Evolutionary conservation across 2,797 vertebrate species (phyloP).

Genomic region (Chelon auratus): DNA sequence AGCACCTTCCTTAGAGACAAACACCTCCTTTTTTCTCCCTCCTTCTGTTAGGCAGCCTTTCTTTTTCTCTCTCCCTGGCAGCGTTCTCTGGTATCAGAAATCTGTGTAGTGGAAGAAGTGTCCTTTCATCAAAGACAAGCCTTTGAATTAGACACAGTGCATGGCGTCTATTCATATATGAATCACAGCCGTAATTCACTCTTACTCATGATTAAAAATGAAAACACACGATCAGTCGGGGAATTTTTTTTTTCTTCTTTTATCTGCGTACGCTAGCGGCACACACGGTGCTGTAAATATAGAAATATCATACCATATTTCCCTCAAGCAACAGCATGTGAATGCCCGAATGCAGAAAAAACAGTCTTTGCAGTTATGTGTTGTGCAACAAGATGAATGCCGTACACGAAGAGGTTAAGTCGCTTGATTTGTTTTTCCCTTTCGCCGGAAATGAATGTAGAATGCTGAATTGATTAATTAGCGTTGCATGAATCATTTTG

Average conservation of each 20-base stretch:
- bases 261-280: background rate
- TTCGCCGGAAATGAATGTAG: slow-evolving; percentile 63
- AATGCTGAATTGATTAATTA: slow-evolving; percentile 74
- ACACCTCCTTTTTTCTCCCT: slow-evolving; percentile 42
- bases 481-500: slow-evolving; percentile 73
- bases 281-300: slow-evolving; percentile 5
- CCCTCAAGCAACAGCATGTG: slow-evolving; percentile 5
- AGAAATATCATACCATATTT: slow-evolving; percentile 25
- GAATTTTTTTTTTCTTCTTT: slow-evolving; percentile 10
- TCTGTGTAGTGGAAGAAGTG: slow-evolving; percentile 45
- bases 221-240: background rate
- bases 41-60: slow-evolving; percentile 38
- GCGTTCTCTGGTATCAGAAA: slow-evolving; percentile 45
- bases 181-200: slow-evolving; percentile 27
- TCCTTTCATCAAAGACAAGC: slow-evolving; percentile 48
- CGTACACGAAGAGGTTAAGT: slow-evolving; percentile 54
- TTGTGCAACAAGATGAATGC: slow-evolving; percentile 52
- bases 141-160: slow-evolving; percentile 40
- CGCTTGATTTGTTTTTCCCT: slow-evolving; percentile 33
- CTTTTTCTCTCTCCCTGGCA: slow-evolving; percentile 40
- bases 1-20: slow-evolving; percentile 61
- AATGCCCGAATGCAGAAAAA: slow-evolving; percentile 12
- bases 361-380: slow-evolving; percentile 25
- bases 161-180: slow-evolving; percentile 28
- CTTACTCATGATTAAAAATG: slow-evolving; percentile 21